These are phyloP conservation scores for Antitype chi DNA, from an alignment of 2,888 invertebrate species.

Conservation along the genomic window DNA sequence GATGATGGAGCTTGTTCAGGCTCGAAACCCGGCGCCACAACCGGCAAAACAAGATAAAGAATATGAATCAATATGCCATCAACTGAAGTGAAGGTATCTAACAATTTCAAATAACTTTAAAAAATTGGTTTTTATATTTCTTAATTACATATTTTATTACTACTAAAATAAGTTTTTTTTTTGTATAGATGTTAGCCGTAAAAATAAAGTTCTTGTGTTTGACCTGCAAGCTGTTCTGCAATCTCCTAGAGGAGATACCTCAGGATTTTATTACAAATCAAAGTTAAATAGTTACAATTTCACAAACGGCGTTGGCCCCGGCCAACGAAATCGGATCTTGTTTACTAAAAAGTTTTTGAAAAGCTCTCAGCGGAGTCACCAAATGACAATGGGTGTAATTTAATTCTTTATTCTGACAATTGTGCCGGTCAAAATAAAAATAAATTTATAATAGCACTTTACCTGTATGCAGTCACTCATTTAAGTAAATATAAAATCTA, in stretches of 20 bases:
- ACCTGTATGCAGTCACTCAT: no score
- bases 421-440: no score
- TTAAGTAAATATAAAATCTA: no score
- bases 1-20: neutral
- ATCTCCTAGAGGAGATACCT: constrained; percentile 51
- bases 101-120: neutral
- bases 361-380: no score
- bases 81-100: neutral
- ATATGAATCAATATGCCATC: neutral
- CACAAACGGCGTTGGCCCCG: no score
- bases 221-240: constrained; percentile 60
- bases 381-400: no score
- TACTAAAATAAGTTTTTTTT: neutral
- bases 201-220: constrained; percentile 58
- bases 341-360: no score
- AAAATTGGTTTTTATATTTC: neutral
- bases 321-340: no score
- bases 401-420: no score
- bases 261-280: constrained; percentile 56
- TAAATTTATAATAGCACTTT: no score
- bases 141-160: no score
- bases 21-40: neutral
- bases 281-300: constrained; percentile 48
- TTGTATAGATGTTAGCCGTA: constrained; percentile 6
- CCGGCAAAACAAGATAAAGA: neutral